These are phyloP conservation scores for Yasuhikotakia modesta DNA, from an alignment of 2,797 vertebrate species.

Conservation along the genomic window DNA sequence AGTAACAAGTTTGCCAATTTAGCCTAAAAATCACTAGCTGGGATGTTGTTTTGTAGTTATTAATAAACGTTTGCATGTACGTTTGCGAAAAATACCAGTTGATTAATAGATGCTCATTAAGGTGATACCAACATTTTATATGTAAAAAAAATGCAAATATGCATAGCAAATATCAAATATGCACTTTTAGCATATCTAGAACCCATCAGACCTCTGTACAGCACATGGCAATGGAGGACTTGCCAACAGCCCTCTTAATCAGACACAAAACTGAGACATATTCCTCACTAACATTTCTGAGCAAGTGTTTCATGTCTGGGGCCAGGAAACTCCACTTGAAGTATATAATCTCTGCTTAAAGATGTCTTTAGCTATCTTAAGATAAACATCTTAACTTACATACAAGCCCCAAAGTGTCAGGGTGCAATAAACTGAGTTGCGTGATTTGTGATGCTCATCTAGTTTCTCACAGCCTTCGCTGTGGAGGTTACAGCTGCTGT, in stretches of 20 bases:
- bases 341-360: background rate
- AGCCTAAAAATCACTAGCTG: no score
- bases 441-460: constrained; percentile 42
- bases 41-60: no score
- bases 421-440: constrained; percentile 11
- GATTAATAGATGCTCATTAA: background rate
- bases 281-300: constrained; percentile 10
- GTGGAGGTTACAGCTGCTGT: constrained; percentile 19
- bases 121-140: no score
- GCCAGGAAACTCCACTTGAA: background rate
- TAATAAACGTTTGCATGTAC: background rate
- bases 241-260: constrained; percentile 12
- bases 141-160: background rate
- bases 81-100: background rate
- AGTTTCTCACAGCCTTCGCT: background rate
- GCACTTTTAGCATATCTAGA: background rate
- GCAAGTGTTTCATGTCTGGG: background rate
- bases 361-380: background rate
- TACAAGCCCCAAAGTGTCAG: background rate
- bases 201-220: background rate
- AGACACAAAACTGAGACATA: constrained; percentile 11
- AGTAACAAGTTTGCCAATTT: no score
- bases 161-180: background rate
- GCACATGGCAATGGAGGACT: constrained; percentile 10
- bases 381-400: background rate